Evolutionary conservation across 1,140 invertebrate genomes (phyloP), one percentile per base, ranked within the genome.

Genomic region (Linepithema humile): DNA sequence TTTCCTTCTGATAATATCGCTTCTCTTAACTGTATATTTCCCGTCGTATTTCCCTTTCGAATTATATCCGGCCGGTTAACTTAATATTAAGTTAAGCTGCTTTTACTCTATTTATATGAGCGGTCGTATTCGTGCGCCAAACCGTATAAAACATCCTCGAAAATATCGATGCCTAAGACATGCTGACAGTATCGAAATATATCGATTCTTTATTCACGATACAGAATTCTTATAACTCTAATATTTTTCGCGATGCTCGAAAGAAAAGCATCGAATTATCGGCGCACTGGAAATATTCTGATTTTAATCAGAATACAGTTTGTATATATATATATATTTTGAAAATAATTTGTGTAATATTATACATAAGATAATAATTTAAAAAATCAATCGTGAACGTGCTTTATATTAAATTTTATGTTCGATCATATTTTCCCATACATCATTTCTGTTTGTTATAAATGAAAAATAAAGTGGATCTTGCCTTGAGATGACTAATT

Each of bases 1-100:
- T 70, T 80, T 80, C 23, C 64, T 64, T 15, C 26, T 7, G 48
- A 55, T 69, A 29, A 55, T 70, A 80, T 55, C 64, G n/a, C 35
- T 57, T 65, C 43, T 53, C 29, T 77, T 69, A 69, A 80, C 35
- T 80, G 64, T 70, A 43, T n/a, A n/a, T 77, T 40, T 78, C 48
- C 23, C 48, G 48, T 3, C 17, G 62, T 78, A 55, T 78, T 80
- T 80, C 64, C 48, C 53, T 43, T 80, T n/a, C 45, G 35, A 78
- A 78, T 78, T 69, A 78, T 55, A 78, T 78, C 35, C 23, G 23
- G 35, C 32, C 35, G 32, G 48, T 78, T 69, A 55, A 78, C 35
- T 78, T 78, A 75, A 75, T 75, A 75, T 75, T 45, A 77, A 45
- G 43, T 77, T 77, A 77, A 35, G 29, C n/a, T 35, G 29, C 29